Percentiles rank a stretch among this genome's conserved stretches.
Conservation (phyloP, 2,113 vertebrate genomes). For the Scortum barcoo region DNA sequence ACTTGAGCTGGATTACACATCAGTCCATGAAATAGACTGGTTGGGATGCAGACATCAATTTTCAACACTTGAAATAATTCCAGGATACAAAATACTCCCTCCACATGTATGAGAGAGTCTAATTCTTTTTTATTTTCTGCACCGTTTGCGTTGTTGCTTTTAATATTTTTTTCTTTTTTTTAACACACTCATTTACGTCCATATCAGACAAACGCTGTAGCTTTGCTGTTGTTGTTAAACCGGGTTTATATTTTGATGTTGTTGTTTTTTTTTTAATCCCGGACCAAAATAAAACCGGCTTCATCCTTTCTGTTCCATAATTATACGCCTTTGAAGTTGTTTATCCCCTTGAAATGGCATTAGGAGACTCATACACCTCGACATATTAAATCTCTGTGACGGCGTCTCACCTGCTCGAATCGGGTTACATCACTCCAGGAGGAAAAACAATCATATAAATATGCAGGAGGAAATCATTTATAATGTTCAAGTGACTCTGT, state of each 20-base stretch:
- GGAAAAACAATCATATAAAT: neutral
- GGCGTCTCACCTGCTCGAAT: conserved; percentile 20
- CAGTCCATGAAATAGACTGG: conserved; percentile 43
- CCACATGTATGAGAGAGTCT: conserved; percentile 9
- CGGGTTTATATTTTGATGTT: conserved; percentile 20
- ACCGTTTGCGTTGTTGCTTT: neutral
- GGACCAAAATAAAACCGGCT: conserved; percentile 3
- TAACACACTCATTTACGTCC: neutral
- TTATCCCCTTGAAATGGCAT: conserved; percentile 63
- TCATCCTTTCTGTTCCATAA: conserved; percentile 16
- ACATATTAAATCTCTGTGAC: conserved; percentile 26
- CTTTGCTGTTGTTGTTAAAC: neutral
- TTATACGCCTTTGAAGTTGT: conserved; percentile 47
- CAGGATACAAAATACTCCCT: conserved; percentile 29
- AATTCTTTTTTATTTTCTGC: neutral
- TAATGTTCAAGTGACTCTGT: neutral
- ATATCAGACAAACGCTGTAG: neutral
- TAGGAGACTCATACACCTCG: conserved; percentile 13
- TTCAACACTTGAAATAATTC: conserved; percentile 52
- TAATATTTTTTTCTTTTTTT: neutral
- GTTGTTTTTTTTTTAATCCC: conserved; percentile 21
- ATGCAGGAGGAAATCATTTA: neutral
- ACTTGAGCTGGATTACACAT: conserved; percentile 16
- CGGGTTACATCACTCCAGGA: neutral
- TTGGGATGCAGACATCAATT: conserved; percentile 47